A percentile compares a stretch with the other conserved stretches of the same genome.
phyloP scores from a whole-genome alignment of 2,797 vertebrate genomes.

The Crypturellus tataupa region DNA sequence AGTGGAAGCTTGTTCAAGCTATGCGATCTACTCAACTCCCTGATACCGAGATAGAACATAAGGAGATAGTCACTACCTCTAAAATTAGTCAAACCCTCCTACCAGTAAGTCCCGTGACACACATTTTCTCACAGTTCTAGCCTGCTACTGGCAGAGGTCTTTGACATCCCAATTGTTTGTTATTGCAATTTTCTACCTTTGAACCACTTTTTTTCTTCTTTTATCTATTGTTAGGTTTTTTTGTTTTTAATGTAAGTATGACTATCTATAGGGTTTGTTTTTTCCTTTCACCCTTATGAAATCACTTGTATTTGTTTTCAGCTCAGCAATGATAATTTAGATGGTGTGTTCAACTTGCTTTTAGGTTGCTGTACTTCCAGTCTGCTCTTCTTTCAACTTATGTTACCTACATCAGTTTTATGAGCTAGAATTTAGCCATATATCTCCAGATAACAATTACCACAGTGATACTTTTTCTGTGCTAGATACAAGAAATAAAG shows the following conservation, averaged over 20 bases:
- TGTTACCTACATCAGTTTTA: background rate
- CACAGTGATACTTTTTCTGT: background rate
- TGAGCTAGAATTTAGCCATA: background rate
- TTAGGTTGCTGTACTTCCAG: background rate
- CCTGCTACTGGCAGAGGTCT: background rate
- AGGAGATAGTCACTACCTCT: background rate
- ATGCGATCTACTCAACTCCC: background rate
- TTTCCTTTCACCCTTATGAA: background rate
- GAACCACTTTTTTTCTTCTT: background rate
- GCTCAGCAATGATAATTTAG: background rate
- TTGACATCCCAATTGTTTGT: background rate
- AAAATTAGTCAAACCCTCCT: background rate
- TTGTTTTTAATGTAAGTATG: background rate
- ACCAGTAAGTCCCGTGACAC: rapidly evolving
- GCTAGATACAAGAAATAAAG: background rate
- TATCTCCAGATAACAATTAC: background rate
- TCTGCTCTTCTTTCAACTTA: background rate
- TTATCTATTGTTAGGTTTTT: background rate
- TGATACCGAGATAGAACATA: background rate
- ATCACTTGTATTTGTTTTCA: background rate
- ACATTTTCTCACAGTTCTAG: background rate
- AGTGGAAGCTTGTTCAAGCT: background rate
- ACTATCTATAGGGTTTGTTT: background rate
- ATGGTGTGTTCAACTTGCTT: background rate
- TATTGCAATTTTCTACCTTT: background rate